Evolutionary conservation across 2,888 invertebrate species (phyloP).

Genomic region (Conus canariensis): DNA sequence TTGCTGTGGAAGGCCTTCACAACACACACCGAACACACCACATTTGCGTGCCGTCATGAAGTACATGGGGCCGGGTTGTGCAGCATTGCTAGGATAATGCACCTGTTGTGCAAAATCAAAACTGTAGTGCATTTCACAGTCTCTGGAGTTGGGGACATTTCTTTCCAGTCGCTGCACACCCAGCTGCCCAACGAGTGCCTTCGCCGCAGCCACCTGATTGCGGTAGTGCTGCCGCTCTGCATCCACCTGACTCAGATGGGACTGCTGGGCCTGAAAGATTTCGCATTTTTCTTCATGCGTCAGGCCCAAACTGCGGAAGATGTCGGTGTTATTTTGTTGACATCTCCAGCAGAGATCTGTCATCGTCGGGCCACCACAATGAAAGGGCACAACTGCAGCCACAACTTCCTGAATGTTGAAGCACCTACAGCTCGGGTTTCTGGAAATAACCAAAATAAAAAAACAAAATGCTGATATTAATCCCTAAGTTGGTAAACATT

Average conservation of each 20-base stretch:
- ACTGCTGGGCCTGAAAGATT: background rate
- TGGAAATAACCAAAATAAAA: background rate
- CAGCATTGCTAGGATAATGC: slow-evolving; percentile 56
- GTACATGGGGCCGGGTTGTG: slow-evolving; percentile 61
- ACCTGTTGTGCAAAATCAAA: slow-evolving; percentile 63
- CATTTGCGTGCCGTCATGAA: slow-evolving; percentile 60
- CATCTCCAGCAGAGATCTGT: slow-evolving; percentile 53
- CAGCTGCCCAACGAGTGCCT: background rate
- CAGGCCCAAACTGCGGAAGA: slow-evolving; percentile 32
- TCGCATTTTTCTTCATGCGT: slow-evolving; percentile 22
- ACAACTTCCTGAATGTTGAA: slow-evolving; percentile 29
- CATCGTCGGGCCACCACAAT: slow-evolving; percentile 42
- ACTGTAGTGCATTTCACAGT: slow-evolving; percentile 49
- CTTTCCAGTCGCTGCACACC: background rate
- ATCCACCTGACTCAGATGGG: slow-evolving; percentile 28
- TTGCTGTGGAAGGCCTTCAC: slow-evolving; percentile 50
- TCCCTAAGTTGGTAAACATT: background rate
- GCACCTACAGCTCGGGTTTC: background rate
- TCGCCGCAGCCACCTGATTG: background rate
- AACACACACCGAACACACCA: slow-evolving; percentile 57
- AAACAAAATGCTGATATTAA: too few species aligned
- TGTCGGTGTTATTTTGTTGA: slow-evolving; percentile 44
- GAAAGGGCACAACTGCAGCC: slow-evolving; percentile 33
- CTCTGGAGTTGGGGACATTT: background rate
- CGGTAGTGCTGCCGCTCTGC: slow-evolving; percentile 19